Base-by-base conservation (phyloP, 2,888 invertebrate species). In the Synergus gifuensis region DNA sequence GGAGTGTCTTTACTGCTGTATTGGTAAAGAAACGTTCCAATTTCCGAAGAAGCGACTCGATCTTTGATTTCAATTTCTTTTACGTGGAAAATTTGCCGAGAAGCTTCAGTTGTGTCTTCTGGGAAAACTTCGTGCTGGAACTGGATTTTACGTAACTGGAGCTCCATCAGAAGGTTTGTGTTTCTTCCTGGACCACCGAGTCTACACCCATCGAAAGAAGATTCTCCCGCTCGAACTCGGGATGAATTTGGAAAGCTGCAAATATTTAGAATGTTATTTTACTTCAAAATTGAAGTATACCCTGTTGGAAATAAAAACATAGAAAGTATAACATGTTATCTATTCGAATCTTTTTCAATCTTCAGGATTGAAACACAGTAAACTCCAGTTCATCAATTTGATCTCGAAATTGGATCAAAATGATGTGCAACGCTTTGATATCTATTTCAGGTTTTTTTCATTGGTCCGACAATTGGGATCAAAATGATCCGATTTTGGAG, bases 11-110 rank as follows among this genome's bases (percentile, higher is more conserved):
- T 96, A 76, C 96, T 96, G 78, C 96, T 96, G 92, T 97, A 97
- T 89, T 97, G 97, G 90, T 98, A 98, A 66, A 99, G 94, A 91
- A 99, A 96, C 92, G 99, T 99, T 93, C 99, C 98, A 89, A 99
- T 98, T 85, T 96, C 95, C 78, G 98, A 99, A 78, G 95, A 94
- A 14, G 95, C 95, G 67, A 99, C 93, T 69, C 96, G 94, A 93
- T 99, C 99, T n/a, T 97, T 93, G 54, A 99, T 95, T 92, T 99
- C 98, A 22, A 99, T 94, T 88, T 98, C 98, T 85, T 96, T 95
- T 76, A 99, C 94, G n/a, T 98, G 94, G n/a, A 98, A 93, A 22
- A 97, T 96, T 90, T 97, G 97, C 4, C 98, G 94, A 0, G 97
- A 96, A 0, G 96, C 97, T 92, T 98, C 96, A 16, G 93, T 92